These are phyloP conservation scores for Cremastobaeus sp. DNA, from an alignment of 2,888 invertebrate species.

Conservation along the genomic window DNA sequence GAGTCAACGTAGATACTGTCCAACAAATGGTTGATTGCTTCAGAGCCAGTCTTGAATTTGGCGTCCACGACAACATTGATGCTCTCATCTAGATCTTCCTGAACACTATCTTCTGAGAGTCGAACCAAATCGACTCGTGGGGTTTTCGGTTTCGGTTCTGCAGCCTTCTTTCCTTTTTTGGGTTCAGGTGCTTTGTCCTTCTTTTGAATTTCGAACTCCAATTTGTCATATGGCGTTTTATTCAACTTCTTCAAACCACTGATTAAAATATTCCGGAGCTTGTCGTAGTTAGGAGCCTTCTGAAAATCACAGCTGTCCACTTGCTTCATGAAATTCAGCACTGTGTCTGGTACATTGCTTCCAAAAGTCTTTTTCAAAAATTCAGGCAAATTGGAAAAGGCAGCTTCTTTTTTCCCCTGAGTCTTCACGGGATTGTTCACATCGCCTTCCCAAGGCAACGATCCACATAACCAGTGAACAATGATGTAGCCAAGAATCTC, in stretches of 20 bases:
- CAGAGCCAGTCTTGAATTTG: constrained; percentile 42
- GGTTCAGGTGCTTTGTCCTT: constrained; percentile 77
- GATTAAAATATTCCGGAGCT: constrained; percentile 83
- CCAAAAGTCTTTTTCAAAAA: constrained; percentile 78
- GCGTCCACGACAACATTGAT: constrained; percentile 23
- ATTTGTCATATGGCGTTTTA: constrained; percentile 80
- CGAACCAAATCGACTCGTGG: constrained; percentile 10
- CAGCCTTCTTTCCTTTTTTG: neutral
- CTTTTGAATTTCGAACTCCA: constrained; percentile 79
- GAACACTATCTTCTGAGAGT: neutral
- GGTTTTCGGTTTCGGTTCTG: constrained; percentile 6
- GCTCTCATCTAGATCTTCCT: constrained; percentile 34
- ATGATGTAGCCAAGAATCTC: constrained; percentile 97
- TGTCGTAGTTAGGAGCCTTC: constrained; percentile 86
- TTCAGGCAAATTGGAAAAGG: constrained; percentile 81
- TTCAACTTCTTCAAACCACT: constrained; percentile 83
- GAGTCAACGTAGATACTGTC: constrained; percentile 45
- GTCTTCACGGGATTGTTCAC: constrained; percentile 81
- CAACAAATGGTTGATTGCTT: constrained; percentile 40
- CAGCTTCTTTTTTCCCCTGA: constrained; percentile 84
- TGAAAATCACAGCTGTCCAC: constrained; percentile 84
- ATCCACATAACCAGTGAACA: constrained; percentile 92
- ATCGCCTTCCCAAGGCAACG: constrained; percentile 90
- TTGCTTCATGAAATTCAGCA: constrained; percentile 82
- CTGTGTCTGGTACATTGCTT: constrained; percentile 74